phyloP scores from a whole-genome alignment of 2,797 vertebrate species.

The Eutrigla gurnardus region DNA sequence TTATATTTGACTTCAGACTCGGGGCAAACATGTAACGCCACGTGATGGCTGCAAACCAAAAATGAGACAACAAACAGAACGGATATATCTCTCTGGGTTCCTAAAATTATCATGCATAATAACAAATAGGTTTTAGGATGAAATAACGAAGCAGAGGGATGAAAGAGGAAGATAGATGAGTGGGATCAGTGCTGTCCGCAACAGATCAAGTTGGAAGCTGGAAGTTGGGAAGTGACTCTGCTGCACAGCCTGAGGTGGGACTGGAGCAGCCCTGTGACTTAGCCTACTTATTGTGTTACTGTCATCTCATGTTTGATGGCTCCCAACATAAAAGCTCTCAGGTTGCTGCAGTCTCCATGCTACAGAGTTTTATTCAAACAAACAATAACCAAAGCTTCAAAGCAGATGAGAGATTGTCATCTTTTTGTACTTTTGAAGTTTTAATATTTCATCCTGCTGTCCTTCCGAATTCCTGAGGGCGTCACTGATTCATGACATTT shows the following conservation, averaged over 20 bases:
- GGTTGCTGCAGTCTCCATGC: constrained; percentile 39
- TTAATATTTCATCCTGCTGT: neutral
- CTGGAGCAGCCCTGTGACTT: neutral
- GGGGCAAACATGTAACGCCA: neutral
- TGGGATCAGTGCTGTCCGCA: constrained; percentile 10
- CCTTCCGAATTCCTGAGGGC: neutral
- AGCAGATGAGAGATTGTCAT: constrained; percentile 30
- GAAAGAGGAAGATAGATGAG: constrained; percentile 6
- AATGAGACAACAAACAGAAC: constrained; percentile 16
- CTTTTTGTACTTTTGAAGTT: neutral
- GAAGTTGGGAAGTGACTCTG: constrained; percentile 27
- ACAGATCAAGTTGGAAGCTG: constrained; percentile 26
- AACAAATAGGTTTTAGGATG: neutral
- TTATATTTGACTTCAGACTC: neutral
- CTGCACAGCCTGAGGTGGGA: constrained; percentile 20
- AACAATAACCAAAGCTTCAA: constrained; percentile 59
- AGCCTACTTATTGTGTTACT: constrained; percentile 52
- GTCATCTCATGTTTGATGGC: constrained; percentile 54
- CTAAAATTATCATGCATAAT: constrained; percentile 9
- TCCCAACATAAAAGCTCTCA: constrained; percentile 49
- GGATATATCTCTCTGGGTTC: neutral
- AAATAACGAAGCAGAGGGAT: neutral
- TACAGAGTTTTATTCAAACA: constrained; percentile 42
- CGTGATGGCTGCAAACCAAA: neutral
- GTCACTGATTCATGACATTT: constrained; percentile 1